These are phyloP conservation scores for Scophthalmus maximus DNA, from an alignment of 2,113 vertebrate genomes.

Conservation along the genomic window DNA sequence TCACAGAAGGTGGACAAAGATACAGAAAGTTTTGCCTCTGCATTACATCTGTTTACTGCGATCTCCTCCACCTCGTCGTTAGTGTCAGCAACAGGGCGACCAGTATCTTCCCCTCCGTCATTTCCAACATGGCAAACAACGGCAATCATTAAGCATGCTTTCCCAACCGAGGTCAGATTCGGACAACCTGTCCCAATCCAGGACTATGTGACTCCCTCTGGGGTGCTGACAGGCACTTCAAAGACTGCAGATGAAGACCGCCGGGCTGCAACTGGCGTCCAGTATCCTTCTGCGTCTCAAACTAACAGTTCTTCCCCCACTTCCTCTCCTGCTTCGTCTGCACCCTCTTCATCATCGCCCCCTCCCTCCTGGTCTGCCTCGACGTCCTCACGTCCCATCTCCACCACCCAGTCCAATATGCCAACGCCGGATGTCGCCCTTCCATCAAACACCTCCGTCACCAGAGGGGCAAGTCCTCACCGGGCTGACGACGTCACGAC, in stretches of 20 bases:
- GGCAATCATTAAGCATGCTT: background rate
- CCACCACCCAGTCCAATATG: background rate
- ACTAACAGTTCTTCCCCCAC: background rate
- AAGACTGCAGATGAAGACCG: constrained; percentile 1
- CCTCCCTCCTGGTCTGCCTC: background rate
- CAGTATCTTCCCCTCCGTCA: background rate
- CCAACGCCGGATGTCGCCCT: background rate
- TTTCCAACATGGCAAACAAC: background rate
- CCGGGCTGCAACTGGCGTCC: background rate
- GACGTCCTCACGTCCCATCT: background rate
- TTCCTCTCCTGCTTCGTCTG: background rate
- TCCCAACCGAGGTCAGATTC: background rate
- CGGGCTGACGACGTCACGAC: background rate
- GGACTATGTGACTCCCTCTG: background rate
- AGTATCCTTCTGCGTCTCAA: background rate
- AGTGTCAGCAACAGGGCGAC: background rate
- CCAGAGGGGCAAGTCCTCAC: too few species aligned
- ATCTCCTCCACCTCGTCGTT: constrained; percentile 3
- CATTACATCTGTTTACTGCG: background rate
- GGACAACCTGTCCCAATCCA: background rate
- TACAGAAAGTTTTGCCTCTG: background rate
- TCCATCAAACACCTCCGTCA: background rate
- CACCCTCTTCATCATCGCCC: background rate
- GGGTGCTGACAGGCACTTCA: background rate
- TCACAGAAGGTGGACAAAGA: background rate